Evolutionary conservation across 2,113 vertebrate species (phyloP).

Genomic region (Phylloscopus whistleri): DNA sequence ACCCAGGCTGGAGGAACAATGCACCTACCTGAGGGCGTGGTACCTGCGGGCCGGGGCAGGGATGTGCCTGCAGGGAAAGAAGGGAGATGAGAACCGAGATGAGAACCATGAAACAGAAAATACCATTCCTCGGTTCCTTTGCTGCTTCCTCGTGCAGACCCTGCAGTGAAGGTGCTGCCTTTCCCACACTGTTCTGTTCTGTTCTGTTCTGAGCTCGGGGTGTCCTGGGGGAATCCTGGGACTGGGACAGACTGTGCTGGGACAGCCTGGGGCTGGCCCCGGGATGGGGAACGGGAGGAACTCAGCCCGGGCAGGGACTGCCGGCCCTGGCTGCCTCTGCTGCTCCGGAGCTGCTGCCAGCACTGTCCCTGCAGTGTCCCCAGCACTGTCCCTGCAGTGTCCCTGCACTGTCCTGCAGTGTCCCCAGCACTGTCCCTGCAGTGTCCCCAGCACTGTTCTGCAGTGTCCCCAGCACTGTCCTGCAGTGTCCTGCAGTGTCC

Average conservation of each 20-base stretch:
- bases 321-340: no score
- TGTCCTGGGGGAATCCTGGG: no score
- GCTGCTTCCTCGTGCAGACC: background rate
- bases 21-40: background rate
- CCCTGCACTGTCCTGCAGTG: background rate
- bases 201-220: no score
- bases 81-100: background rate
- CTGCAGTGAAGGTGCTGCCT: no score
- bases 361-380: background rate
- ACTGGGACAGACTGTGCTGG: no score
- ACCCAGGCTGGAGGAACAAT: background rate
- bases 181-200: no score
- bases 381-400: no score
- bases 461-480: background rate
- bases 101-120: background rate
- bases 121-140: background rate
- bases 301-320: background rate
- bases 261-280: background rate
- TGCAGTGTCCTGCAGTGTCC: background rate
- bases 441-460: background rate
- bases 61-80: background rate
- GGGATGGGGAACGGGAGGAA: no score
- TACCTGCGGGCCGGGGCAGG: background rate
- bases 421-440: background rate
- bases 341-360: background rate